Base-by-base conservation (phyloP, 1,140 invertebrate genomes). In the Philotrypesis tridentata region DNA sequence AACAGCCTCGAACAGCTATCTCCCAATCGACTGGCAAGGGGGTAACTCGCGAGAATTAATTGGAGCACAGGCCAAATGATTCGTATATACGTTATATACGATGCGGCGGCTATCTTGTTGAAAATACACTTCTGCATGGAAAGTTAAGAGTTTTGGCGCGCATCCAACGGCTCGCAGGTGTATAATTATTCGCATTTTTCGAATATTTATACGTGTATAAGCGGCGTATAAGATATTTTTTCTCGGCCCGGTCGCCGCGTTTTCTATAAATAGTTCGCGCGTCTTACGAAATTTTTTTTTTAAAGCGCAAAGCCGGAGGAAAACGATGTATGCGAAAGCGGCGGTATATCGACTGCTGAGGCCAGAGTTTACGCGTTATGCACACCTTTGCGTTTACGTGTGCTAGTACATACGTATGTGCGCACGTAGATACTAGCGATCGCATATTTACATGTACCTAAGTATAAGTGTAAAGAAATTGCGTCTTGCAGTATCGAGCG, bases 201-300 rank as follows among this genome's bases (percentile, higher is more conserved):
- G 11, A 65, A 67, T 67, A 29, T 77, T 67, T 67, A 25, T 40
- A 61, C 60, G 14, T 37, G 31, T 29, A 74, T 55, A 63, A 75
- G 61, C 61, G n/a, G n/a, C n/a, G n/a, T n/a, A n/a, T n/a, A n/a
- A n/a, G n/a, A 17, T 2, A 6, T 55, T 55, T 17, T 55, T 55
- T 55, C n/a, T 55, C 48, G 48, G 48, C 48, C 21, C 48, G 48
- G n/a, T n/a, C n/a, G n/a, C n/a, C n/a, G 5, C 21, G 21, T 4
- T 17, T 2, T 21, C 33, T 33, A 25, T 63, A 61, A 75, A 75
- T 75, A 37, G 55, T 63, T 75, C 29, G 23, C 29, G 29, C 21
- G 33, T 5, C n/a, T 23, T 23, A 12, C 27, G 5, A 31, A 63
- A 5, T 29, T 37, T 63, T 63, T 37, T 63, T 63, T 33, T 75